Evolutionary conservation across 1,140 invertebrate species (phyloP).

Genomic region (Aphelinus atriplicis): DNA sequence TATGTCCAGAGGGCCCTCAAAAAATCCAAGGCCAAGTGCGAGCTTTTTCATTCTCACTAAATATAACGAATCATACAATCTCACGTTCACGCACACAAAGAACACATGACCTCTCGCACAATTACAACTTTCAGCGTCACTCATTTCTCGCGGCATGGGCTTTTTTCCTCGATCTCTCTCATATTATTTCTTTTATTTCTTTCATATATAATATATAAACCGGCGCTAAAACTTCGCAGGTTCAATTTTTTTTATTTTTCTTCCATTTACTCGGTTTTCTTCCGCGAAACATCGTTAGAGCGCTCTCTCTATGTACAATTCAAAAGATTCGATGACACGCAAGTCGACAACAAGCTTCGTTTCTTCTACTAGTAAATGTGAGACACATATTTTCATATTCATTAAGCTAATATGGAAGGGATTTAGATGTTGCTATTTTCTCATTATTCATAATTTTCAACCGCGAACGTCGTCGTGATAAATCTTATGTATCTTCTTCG

Average conservation of each 20-base stretch:
- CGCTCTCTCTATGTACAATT: constrained; percentile 36
- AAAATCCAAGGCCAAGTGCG: constrained; percentile 20
- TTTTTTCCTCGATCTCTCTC: constrained; percentile 26
- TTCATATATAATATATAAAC: constrained; percentile 37
- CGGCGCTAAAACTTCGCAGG: constrained; percentile 22
- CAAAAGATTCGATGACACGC: constrained; percentile 31
- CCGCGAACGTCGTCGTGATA: background rate
- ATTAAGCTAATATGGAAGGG: constrained; percentile 13
- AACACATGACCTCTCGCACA: constrained; percentile 21
- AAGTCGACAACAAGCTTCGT: constrained; percentile 30
- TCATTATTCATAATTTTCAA: constrained; percentile 3
- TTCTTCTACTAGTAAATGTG: constrained; percentile 21
- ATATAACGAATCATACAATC: constrained; percentile 15
- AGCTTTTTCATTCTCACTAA: constrained; percentile 22
- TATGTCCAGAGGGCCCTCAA: constrained; percentile 4
- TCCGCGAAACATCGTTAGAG: constrained; percentile 30
- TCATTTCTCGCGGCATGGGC: constrained; percentile 18
- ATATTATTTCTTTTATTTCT: constrained; percentile 15
- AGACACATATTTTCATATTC: constrained; percentile 18
- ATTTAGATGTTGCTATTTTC: constrained; percentile 15
- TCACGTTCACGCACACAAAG: constrained; percentile 4
- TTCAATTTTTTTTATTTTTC: constrained; percentile 15
- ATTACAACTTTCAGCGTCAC: constrained; percentile 19
- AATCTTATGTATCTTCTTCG: background rate
- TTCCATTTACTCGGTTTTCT: constrained; percentile 23